Conservation (phyloP, 2,113 vertebrate species). For the Neomonachus schauinslandi region DNA sequence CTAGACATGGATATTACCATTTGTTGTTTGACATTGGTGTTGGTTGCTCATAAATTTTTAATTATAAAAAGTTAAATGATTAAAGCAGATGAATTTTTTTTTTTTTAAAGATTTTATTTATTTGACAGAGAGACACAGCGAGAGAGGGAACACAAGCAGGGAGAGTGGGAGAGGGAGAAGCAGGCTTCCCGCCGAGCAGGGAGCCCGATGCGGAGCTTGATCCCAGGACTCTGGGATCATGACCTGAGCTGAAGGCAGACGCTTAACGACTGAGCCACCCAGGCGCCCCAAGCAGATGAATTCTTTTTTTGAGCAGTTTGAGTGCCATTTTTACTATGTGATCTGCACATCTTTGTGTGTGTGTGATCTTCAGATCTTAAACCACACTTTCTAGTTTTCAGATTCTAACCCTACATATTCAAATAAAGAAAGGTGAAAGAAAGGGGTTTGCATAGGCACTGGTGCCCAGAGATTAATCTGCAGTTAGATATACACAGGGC, state of each 20-base stretch:
- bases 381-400: not conserved
- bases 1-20: not conserved
- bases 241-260: too few species aligned
- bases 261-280: too few species aligned
- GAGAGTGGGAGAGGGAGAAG: too few species aligned
- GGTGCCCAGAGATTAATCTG: not conserved
- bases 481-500: not conserved
- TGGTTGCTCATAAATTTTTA: not conserved
- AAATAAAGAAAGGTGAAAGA: not conserved
- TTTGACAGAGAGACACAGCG: too few species aligned
- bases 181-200: too few species aligned
- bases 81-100: not conserved
- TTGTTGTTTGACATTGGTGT: not conserved
- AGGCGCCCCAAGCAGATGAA: not conserved
- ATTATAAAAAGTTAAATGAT: conserved; percentile 20
- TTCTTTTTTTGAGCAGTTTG: not conserved
- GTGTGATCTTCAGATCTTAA: not conserved
- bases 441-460: not conserved
- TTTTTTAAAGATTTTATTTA: not conserved
- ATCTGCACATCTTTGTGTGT: not conserved
- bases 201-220: too few species aligned
- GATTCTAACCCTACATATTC: not conserved
- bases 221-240: too few species aligned
- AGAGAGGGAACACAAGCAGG: too few species aligned
- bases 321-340: not conserved